Percentiles rank a stretch among this genome's conserved stretches.
phyloP scores from a whole-genome alignment of 1,140 invertebrate genomes.

The Bilobella aurantiaca region DNA sequence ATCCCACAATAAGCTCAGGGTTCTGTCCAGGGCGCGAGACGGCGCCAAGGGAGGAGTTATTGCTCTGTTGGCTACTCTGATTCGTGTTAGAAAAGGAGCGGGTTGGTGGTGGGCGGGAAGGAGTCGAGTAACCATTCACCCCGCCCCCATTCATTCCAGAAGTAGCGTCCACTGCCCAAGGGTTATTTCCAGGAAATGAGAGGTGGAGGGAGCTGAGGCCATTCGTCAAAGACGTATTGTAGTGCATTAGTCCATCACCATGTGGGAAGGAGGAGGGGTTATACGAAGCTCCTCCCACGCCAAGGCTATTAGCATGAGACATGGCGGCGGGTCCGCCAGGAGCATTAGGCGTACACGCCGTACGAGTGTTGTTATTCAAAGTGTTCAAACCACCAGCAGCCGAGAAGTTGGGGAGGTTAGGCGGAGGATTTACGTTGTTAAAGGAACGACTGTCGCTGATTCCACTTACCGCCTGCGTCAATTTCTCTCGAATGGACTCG shows the following conservation, averaged over 20 bases:
- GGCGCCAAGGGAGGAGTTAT: no score
- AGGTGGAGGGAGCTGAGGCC: not conserved
- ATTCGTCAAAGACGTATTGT: conserved; percentile 5
- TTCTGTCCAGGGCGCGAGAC: not conserved
- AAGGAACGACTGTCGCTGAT: no score
- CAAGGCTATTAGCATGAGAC: not conserved
- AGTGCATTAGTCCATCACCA: no score
- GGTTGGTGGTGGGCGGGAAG: not conserved
- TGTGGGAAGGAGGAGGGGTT: not conserved
- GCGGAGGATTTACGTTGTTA: no score
- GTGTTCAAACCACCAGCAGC: not conserved
- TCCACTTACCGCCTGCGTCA: conserved; percentile 15
- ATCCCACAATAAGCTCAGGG: not conserved
- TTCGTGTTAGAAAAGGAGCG: no score
- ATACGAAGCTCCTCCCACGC: not conserved
- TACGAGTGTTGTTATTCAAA: not conserved
- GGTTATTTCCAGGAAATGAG: no score
- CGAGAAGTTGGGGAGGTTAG: not conserved
- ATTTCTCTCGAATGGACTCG: not conserved
- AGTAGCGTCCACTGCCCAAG: no score
- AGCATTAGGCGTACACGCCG: not conserved
- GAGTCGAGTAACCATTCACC: not conserved
- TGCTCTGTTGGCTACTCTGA: no score
- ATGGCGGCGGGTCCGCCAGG: not conserved
- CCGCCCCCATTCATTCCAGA: no score